Conservation (phyloP, 2,888 invertebrate species). For the Drosophila peninsularis region DNA sequence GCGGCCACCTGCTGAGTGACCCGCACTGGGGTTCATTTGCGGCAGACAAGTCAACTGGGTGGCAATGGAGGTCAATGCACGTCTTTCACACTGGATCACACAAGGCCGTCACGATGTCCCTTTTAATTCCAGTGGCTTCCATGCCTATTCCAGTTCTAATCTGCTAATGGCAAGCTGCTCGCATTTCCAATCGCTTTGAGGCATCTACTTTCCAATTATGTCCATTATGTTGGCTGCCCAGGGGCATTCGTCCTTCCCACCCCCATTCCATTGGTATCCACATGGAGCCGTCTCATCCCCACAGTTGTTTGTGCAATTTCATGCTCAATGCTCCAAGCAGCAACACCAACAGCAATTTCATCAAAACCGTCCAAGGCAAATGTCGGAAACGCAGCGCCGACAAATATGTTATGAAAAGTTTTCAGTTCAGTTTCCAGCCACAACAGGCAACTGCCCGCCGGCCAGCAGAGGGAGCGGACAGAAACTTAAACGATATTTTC, state of each 20-base stretch:
- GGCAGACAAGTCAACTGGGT: conserved; percentile 16
- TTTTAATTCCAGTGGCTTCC: conserved; percentile 24
- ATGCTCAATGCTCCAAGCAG: conserved; percentile 39
- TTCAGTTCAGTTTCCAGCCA: conserved; percentile 16
- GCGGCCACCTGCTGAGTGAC: conserved; percentile 39
- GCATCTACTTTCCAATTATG: conserved; percentile 64
- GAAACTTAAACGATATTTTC: conserved; percentile 71
- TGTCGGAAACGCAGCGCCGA: conserved; percentile 38
- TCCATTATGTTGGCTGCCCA: conserved; percentile 37
- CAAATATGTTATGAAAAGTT: conserved; percentile 59
- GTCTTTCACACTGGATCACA: neutral
- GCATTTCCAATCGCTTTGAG: conserved; percentile 43
- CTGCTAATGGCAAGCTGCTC: conserved; percentile 64
- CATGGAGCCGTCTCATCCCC: neutral
- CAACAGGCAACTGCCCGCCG: conserved; percentile 34
- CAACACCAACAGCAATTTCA: conserved; percentile 39
- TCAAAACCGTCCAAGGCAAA: conserved; percentile 55
- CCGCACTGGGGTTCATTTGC: conserved; percentile 7
- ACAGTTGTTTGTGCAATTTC: conserved; percentile 44
- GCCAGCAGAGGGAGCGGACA: conserved; percentile 23
- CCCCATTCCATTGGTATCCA: neutral
- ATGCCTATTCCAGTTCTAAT: conserved; percentile 56
- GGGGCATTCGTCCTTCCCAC: conserved; percentile 36
- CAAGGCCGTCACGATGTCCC: conserved; percentile 12
- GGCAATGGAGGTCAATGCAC: conserved; percentile 25